These are phyloP conservation scores for Orchestes rusci DNA, from an alignment of 2,888 invertebrate genomes.

Conservation along the genomic window DNA sequence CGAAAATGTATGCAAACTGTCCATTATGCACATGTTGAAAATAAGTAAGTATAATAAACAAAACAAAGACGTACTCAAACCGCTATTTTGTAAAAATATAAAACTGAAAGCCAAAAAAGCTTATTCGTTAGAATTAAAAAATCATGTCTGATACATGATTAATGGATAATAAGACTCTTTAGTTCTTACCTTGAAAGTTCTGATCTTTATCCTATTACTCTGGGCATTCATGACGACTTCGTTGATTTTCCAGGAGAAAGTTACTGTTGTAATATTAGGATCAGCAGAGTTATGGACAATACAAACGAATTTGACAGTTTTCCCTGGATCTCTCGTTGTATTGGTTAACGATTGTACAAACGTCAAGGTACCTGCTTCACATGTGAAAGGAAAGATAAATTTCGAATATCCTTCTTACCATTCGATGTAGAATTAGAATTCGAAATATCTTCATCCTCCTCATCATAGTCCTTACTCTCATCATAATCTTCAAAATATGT, in stretches of 20 bases:
- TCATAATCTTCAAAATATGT: constrained; percentile 30
- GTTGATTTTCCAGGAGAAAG: constrained; percentile 57
- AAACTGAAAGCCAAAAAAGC: no score
- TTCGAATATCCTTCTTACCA: no score
- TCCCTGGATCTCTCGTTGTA: constrained; percentile 52
- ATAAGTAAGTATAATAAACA: no score
- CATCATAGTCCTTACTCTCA: constrained; percentile 36
- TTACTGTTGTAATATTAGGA: constrained; percentile 47
- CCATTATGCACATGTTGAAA: no score
- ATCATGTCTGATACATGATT: no score
- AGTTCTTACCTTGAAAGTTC: constrained; percentile 26
- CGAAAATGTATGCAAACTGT: no score
- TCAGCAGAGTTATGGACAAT: constrained; percentile 48
- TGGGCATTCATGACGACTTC: constrained; percentile 44
- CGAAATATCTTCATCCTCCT: constrained; percentile 34
- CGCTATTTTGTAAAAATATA: no score
- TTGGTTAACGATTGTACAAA: constrained; percentile 50
- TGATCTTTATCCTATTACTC: constrained; percentile 26
- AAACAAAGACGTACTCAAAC: no score
- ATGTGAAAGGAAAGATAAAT: no score
- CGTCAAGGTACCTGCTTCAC: constrained; percentile 49
- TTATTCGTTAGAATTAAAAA: no score
- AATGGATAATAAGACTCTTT: no score
- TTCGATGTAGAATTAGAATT: constrained; percentile 36
- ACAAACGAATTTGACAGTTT: constrained; percentile 54